Evolutionary conservation across 1,140 invertebrate genomes (phyloP), one percentile per base, ranked within the genome.

Genomic region (Drosophila pallidifrons): DNA sequence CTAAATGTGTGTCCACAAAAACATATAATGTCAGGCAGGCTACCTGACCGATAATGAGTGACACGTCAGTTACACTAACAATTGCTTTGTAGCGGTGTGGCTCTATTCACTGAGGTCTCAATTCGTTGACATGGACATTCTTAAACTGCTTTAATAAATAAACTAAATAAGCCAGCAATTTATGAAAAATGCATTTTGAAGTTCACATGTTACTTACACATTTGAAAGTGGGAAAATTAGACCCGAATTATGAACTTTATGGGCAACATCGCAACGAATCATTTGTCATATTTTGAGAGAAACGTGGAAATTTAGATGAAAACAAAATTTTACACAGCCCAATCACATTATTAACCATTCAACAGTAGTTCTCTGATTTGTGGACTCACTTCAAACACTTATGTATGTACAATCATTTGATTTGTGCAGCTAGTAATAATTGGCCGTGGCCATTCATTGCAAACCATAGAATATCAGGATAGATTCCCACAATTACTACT

Each of bases 41-140:
- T 10, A 38, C 7, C 10, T 10, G 7, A 2, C 43, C 73, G 20
- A 25, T 25, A 25, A 71, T 58, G 54, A 64, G 73, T 67, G 71
- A 71, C 73, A 75, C 67, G 73, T 75, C 73, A 75, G 43, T 54
- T 43, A 16, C 38, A 43, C 45, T n/a, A 25, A 38, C 13, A 76
- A 61, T 30, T 68, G 60, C 20, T 25, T 25, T 25, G 20, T 3
- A 25, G 20, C 20, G 20, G 20, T 25, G 20, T 25, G 20, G 20
- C 7, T 6, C 6, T 8, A 57, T 65, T 70, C 3, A 11, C 2
- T 16, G 65, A 75, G 43, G 63, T 55, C 30, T 75, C 49, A 64
- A 54, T 77, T 58, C 25, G 52, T 75, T 75, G 66, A 47, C 73
- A 65, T 57, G 57, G 60, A 10, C 3, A 38, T 11, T 38, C 1